Evolutionary conservation across 2,888 invertebrate species (phyloP).

Genomic region (Acanthoscelides obtectus): DNA sequence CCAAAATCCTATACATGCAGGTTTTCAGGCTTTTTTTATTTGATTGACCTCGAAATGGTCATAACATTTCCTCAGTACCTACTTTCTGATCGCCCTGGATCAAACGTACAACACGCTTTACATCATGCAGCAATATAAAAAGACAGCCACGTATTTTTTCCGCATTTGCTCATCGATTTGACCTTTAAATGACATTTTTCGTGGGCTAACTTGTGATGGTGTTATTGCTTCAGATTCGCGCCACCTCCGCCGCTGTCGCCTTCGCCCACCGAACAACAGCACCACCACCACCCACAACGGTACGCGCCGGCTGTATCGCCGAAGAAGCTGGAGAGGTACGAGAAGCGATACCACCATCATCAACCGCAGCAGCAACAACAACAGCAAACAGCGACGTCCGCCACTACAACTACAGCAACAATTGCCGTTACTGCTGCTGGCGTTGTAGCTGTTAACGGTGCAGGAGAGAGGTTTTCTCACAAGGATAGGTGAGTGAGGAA

Average conservation of each 20-base stretch:
- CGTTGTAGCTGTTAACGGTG: constrained; percentile 17
- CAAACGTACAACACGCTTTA: no score
- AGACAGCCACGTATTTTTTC: no score
- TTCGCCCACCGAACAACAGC: constrained; percentile 36
- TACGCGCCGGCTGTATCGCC: constrained; percentile 33
- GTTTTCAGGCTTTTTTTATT: no score
- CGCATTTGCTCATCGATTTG: no score
- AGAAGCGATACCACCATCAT: constrained; percentile 8
- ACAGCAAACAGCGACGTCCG: constrained; percentile 6
- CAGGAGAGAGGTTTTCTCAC: background rate
- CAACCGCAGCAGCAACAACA: constrained; percentile 17
- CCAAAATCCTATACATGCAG: no score
- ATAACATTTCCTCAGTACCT: no score
- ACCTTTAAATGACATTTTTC: no score
- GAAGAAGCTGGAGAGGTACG: constrained; percentile 38
- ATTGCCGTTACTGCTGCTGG: constrained; percentile 17
- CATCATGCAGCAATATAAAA: no score
- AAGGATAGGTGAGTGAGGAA: background rate
- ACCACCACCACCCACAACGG: background rate
- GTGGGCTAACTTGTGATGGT: no score
- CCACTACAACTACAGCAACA: constrained; percentile 19
- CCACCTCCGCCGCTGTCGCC: constrained; percentile 46
- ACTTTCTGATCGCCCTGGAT: no score
- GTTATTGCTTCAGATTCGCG: constrained; percentile 46
- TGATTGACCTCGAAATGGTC: no score